A percentile compares a stretch with the other conserved stretches of the same genome.
phyloP scores from a whole-genome alignment of 1,140 invertebrate genomes.

The Rhizoglyphus robini region DNA sequence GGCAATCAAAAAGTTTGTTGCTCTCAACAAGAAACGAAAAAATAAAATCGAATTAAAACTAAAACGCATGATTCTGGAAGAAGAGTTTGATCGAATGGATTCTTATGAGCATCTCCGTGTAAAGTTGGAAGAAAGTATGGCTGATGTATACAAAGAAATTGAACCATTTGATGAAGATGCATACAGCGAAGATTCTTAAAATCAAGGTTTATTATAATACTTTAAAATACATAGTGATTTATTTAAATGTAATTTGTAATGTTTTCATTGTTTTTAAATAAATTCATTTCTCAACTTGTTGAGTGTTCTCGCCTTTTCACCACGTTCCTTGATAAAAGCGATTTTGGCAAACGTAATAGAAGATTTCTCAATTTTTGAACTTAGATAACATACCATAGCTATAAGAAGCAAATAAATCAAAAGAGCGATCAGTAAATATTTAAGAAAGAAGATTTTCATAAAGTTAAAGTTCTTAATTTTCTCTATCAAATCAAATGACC shows the following conservation, averaged over 20 bases:
- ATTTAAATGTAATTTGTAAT: too few relatives aligned
- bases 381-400: too few relatives aligned
- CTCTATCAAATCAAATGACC: too few relatives aligned
- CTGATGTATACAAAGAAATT: background rate
- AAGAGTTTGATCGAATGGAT: slow-evolving; percentile 8
- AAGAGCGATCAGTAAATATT: too few relatives aligned
- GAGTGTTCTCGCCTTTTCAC: background rate
- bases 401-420: too few relatives aligned
- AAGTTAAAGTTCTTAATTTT: too few relatives aligned
- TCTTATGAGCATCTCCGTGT: background rate
- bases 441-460: too few relatives aligned
- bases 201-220: too few relatives aligned
- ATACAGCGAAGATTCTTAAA: background rate
- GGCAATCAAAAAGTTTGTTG: slow-evolving; percentile 6
- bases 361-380: background rate
- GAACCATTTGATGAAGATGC: background rate
- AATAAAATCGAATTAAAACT: background rate
- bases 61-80: background rate
- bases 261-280: too few relatives aligned
- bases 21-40: background rate
- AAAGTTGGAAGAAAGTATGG: background rate
- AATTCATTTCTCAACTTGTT: background rate
- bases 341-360: background rate
- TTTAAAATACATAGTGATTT: too few relatives aligned
- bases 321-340: background rate